Conservation (phyloP, 1,140 invertebrate genomes). For the Ditylenchus dipsaci region DNA sequence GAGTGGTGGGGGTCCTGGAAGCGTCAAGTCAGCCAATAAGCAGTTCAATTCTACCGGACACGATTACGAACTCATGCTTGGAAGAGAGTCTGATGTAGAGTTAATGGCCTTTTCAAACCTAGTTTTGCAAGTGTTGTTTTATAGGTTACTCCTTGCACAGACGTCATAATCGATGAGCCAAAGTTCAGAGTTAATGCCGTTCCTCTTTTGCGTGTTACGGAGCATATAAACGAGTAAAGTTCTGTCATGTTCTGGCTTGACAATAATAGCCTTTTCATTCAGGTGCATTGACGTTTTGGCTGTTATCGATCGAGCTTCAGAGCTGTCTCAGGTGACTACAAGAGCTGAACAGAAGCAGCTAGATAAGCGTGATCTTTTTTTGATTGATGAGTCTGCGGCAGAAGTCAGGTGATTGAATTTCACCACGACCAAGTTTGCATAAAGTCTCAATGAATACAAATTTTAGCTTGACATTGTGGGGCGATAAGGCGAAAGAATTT, state of each 20-base stretch:
- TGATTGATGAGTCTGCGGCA: conserved; percentile 79
- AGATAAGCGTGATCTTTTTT: conserved; percentile 77
- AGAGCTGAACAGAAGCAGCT: conserved; percentile 74
- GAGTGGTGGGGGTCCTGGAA: conserved; percentile 62
- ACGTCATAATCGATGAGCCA: conserved; percentile 24
- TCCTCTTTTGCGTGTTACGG: conserved; percentile 12
- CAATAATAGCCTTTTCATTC: conserved; percentile 18
- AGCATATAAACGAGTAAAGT: background rate
- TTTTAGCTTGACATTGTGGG: conserved; percentile 63
- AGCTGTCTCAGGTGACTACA: conserved; percentile 70
- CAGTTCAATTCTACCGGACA: conserved; percentile 77
- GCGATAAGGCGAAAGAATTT: conserved; percentile 58
- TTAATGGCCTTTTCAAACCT: background rate
- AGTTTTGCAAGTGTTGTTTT: conserved; percentile 25
- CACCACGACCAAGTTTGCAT: too few species aligned
- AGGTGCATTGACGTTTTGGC: conserved; percentile 74
- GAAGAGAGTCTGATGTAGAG: conserved; percentile 65
- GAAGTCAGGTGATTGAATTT: conserved; percentile 63
- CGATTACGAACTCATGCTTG: conserved; percentile 91
- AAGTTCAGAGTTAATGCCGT: conserved; percentile 31
- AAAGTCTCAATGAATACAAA: too few species aligned
- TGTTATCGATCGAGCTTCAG: conserved; percentile 72
- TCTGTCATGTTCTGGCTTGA: background rate
- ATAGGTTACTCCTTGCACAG: conserved; percentile 29
- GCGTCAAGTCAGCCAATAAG: conserved; percentile 85